Conservation (phyloP, 2,888 invertebrate genomes). For the Spodoptera littoralis region DNA sequence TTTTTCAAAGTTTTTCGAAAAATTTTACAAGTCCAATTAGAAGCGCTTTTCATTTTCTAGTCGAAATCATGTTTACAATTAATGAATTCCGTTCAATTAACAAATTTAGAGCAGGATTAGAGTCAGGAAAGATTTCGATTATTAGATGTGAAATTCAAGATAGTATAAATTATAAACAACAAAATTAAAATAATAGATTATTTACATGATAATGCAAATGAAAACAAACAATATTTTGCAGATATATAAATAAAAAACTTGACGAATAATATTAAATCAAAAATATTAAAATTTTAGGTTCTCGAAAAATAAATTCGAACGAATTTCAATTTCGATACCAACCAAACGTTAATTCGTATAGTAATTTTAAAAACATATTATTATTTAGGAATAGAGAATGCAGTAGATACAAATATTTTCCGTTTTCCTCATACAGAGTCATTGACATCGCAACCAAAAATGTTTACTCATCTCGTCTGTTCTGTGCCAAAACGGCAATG, state of each 20-base stretch:
- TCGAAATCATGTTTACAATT: neutral
- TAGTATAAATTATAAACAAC: conserved; percentile 5
- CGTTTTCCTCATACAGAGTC: conserved; percentile 69
- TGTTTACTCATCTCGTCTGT: conserved; percentile 77
- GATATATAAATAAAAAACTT: conserved; percentile 29
- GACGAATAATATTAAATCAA: no score
- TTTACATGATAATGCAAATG: conserved; percentile 26
- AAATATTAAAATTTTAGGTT: no score
- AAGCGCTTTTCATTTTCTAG: neutral
- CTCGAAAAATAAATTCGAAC: neutral
- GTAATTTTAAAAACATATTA: no score
- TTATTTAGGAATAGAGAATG: neutral
- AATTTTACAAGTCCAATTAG: conserved; percentile 29
- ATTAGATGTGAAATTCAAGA: neutral
- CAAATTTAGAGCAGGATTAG: neutral
- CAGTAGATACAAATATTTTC: conserved; percentile 64
- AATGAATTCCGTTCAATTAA: neutral
- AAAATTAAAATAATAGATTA: conserved; percentile 6
- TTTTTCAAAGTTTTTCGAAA: neutral
- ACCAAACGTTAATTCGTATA: neutral
- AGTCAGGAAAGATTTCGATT: neutral
- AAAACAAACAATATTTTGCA: conserved; percentile 42
- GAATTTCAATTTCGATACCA: conserved; percentile 34
- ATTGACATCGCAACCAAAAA: conserved; percentile 76
- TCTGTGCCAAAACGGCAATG: conserved; percentile 75